These are phyloP conservation scores for Periophthalmodon schlosseri DNA, from an alignment of 2,113 vertebrate species.

Conservation along the genomic window DNA sequence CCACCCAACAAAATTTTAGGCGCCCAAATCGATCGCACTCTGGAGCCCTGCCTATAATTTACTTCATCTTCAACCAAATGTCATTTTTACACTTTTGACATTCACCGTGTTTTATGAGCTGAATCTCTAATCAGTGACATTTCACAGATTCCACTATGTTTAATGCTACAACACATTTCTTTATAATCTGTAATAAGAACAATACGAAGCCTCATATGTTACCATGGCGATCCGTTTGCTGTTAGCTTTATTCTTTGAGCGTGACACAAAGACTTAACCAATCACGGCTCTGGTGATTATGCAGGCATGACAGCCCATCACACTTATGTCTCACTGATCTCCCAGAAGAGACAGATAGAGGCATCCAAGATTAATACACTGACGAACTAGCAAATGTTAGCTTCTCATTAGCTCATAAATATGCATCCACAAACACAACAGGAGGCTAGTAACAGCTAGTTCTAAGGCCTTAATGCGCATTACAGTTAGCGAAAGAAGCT, in stretches of 20 bases:
- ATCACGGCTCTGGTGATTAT: conserved; percentile 52
- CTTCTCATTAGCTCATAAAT: conserved; percentile 62
- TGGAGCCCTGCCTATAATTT: not conserved
- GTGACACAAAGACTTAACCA: conserved; percentile 24
- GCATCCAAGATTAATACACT: conserved; percentile 64
- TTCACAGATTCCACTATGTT: not conserved
- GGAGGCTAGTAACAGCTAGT: conserved; percentile 55
- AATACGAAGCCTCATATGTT: not conserved
- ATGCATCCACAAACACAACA: conserved; percentile 63
- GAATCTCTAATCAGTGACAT: not conserved
- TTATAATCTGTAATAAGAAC: conserved; percentile 1
- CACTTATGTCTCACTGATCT: conserved; percentile 48
- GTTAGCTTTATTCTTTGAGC: conserved; percentile 17
- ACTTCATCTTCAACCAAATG: not conserved
- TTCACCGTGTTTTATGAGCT: not conserved
- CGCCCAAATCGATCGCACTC: no score
- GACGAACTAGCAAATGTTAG: conserved; percentile 51
- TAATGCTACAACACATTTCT: not conserved
- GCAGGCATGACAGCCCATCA: conserved; percentile 53
- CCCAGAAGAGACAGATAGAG: conserved; percentile 39
- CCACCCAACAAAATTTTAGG: no score
- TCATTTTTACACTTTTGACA: not conserved
- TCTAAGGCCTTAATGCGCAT: conserved; percentile 69
- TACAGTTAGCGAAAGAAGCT: conserved; percentile 66
- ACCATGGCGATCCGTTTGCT: conserved; percentile 16